Conservation (phyloP, 1,140 invertebrate genomes). For the Tachypleus tridentatus region DNA sequence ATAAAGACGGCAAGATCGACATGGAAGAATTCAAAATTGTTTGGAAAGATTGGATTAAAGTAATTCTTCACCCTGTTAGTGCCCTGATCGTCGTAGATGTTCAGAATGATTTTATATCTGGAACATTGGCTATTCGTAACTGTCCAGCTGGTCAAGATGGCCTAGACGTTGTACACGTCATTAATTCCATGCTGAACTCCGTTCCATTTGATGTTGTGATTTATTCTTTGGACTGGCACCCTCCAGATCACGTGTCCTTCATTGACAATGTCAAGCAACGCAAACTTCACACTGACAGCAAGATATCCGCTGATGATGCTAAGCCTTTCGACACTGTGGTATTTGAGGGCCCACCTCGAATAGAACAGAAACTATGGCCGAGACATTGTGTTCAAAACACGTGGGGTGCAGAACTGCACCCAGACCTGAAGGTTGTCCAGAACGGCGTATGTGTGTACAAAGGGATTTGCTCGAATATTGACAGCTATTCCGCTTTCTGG, state of each 20-base stretch:
- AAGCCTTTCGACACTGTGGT: slow-evolving; percentile 78
- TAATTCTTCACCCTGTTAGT: slow-evolving; percentile 72
- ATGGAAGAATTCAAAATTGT: slow-evolving; percentile 59
- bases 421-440: slow-evolving; percentile 62
- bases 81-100: slow-evolving; percentile 93
- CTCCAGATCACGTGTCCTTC: slow-evolving; percentile 90
- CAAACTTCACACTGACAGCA: slow-evolving; percentile 52
- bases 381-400: slow-evolving; percentile 87
- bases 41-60: slow-evolving; percentile 38
- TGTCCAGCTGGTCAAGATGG: slow-evolving; percentile 86
- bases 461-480: slow-evolving; percentile 79
- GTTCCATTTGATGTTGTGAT: slow-evolving; percentile 84
- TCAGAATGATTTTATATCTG: slow-evolving; percentile 96
- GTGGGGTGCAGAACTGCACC: slow-evolving; percentile 86
- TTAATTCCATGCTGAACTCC: slow-evolving; percentile 73
- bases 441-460: slow-evolving; percentile 22
- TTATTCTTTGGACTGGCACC: slow-evolving; percentile 96
- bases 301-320: slow-evolving; percentile 49
- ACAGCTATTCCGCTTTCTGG: slow-evolving; percentile 97
- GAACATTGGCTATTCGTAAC: slow-evolving; percentile 81
- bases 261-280: slow-evolving; percentile 71
- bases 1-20: slow-evolving; percentile 64
- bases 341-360: slow-evolving; percentile 71
- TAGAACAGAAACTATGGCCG: slow-evolving; percentile 80
- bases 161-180: slow-evolving; percentile 78